Percentiles rank a stretch among this genome's conserved stretches.
Evolutionary conservation across 2,113 vertebrate species (phyloP).

Genomic region (Oreocharis arfaki): DNA sequence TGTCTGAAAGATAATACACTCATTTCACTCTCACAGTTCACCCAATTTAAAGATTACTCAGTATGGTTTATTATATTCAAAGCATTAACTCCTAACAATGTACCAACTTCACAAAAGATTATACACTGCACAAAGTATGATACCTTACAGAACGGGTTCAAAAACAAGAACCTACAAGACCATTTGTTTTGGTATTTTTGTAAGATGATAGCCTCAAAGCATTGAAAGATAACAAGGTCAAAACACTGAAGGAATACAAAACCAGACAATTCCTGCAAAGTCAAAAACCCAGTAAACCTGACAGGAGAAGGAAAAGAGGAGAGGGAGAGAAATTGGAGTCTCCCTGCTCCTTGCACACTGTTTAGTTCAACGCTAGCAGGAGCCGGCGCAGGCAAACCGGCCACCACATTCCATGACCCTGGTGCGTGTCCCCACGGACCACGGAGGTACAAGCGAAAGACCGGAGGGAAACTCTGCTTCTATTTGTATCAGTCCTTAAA

Average conservation of each 20-base stretch:
- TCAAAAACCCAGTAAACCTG: background rate
- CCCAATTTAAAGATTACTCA: background rate
- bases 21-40: background rate
- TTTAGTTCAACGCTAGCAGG: background rate
- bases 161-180: background rate
- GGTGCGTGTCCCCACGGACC: background rate
- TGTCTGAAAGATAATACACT: background rate
- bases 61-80: background rate
- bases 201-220: background rate
- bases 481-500: background rate
- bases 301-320: background rate
- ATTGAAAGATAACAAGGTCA: background rate
- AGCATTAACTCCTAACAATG: background rate
- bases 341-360: background rate
- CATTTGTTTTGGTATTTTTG: background rate
- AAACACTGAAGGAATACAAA: background rate
- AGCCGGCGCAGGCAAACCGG: background rate
- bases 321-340: background rate
- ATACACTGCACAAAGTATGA: background rate
- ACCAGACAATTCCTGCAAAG: background rate
- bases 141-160: background rate
- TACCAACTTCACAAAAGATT: background rate
- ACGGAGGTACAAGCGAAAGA: background rate
- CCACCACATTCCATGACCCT: background rate
- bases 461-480: background rate